A percentile compares a stretch with the other conserved stretches of the same genome.
Evolutionary conservation across 1,140 invertebrate genomes (phyloP).

Genomic region (Agraylea sexmaculata): DNA sequence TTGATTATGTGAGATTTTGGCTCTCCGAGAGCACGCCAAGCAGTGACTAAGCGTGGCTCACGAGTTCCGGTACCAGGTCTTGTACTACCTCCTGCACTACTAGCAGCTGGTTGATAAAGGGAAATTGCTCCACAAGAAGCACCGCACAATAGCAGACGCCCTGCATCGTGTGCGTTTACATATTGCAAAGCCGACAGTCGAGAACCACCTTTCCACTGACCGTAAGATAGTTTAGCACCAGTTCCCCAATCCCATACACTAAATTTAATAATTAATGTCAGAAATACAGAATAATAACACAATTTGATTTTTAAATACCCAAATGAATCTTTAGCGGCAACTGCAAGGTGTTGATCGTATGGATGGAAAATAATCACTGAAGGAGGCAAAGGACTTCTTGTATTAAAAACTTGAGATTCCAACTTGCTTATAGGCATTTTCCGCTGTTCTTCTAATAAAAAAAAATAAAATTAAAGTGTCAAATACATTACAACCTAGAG

Average conservation of each 20-base stretch:
- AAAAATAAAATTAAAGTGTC: not conserved
- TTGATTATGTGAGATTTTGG: slow-evolving; percentile 30
- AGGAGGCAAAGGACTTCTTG: slow-evolving; percentile 64
- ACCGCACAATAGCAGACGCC: slow-evolving; percentile 53
- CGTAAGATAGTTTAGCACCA: slow-evolving; percentile 47
- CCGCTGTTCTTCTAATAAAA: slow-evolving; percentile 44
- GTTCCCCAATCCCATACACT: slow-evolving; percentile 64
- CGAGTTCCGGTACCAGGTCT: slow-evolving; percentile 15
- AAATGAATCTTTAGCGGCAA: slow-evolving; percentile 75
- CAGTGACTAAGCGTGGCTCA: slow-evolving; percentile 57
- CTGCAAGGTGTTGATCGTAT: slow-evolving; percentile 76
- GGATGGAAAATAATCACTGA: slow-evolving; percentile 76
- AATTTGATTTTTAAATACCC: slow-evolving; percentile 40
- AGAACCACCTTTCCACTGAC: slow-evolving; percentile 37
- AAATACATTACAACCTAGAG: not conserved
- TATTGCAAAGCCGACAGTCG: slow-evolving; percentile 75
- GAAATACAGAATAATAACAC: not conserved
- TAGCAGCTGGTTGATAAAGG: slow-evolving; percentile 40
- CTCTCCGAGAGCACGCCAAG: slow-evolving; percentile 72
- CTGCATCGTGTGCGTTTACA: slow-evolving; percentile 72
- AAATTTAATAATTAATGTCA: slow-evolving; percentile 12
- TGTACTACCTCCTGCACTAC: slow-evolving; percentile 28
- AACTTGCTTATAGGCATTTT: slow-evolving; percentile 36
- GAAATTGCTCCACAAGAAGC: slow-evolving; percentile 65
- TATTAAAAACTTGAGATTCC: slow-evolving; percentile 74